These are phyloP conservation scores for Cygnus buccinator DNA, from an alignment of 2,113 vertebrate genomes.

Conservation along the genomic window DNA sequence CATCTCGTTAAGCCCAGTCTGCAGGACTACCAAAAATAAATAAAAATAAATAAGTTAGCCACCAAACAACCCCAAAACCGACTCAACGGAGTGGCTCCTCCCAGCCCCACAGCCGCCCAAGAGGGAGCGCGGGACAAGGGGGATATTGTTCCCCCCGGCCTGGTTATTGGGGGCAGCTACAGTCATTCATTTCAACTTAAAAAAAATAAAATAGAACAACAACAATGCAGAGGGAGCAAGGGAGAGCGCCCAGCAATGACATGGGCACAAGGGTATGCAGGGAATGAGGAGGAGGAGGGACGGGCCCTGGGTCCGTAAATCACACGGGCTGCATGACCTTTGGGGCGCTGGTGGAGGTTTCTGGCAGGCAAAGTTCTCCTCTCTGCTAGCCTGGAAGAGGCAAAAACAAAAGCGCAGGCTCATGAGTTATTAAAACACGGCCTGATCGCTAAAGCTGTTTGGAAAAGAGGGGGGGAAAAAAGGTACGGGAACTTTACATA, in stretches of 20 bases:
- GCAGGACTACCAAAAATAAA: not conserved
- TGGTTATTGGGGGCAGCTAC: slow-evolving; percentile 8
- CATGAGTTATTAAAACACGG: slow-evolving; percentile 7
- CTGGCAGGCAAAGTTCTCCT: not conserved
- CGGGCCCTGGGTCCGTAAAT: slow-evolving; percentile 47
- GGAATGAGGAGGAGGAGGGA: slow-evolving; percentile 67
- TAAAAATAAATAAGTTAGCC: not conserved
- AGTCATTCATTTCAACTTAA: slow-evolving; percentile 45
- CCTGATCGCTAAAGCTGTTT: not conserved
- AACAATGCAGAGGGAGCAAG: not conserved
- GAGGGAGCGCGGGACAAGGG: slow-evolving; percentile 40
- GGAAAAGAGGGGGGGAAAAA: not conserved
- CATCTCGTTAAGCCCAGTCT: not conserved
- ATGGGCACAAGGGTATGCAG: slow-evolving; percentile 53
- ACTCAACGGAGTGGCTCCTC: no score
- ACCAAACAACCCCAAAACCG: no score
- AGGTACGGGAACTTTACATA: not conserved
- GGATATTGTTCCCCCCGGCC: slow-evolving; percentile 42
- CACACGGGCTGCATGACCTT: slow-evolving; percentile 43
- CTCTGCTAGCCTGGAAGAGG: not conserved
- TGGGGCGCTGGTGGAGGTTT: slow-evolving; percentile 25
- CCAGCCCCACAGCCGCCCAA: not conserved
- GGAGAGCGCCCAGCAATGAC: slow-evolving; percentile 1
- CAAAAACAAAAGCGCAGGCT: not conserved
- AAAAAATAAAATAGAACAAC: not conserved